phyloP scores from a whole-genome alignment of 2,888 invertebrate genomes.

The Drosophila borealis region DNA sequence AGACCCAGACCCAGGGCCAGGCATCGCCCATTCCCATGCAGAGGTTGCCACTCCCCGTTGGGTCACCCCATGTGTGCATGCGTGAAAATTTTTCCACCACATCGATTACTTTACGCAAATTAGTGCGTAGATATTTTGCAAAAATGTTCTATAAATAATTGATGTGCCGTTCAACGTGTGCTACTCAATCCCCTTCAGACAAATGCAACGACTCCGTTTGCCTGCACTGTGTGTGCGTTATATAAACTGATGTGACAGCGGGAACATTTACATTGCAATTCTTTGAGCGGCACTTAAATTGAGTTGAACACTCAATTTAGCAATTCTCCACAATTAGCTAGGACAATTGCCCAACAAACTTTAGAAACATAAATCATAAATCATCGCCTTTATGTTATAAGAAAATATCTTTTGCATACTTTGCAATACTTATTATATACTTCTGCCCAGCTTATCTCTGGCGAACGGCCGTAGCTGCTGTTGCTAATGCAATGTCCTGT shows the following conservation, averaged over 20 bases:
- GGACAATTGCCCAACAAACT: conserved; percentile 49
- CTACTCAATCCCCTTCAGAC: conserved; percentile 4
- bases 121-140: conserved; percentile 82
- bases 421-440: too few species aligned
- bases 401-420: too few species aligned
- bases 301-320: conserved; percentile 71
- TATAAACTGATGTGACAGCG: background rate
- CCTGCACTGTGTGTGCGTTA: background rate
- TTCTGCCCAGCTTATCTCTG: too few species aligned
- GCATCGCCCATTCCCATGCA: background rate
- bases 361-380: background rate
- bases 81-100: conserved; percentile 80
- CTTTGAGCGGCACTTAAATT: conserved; percentile 60
- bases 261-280: conserved; percentile 30
- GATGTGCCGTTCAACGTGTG: conserved; percentile 61
- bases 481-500: too few species aligned
- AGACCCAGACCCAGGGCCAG: background rate
- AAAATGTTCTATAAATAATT: conserved; percentile 81
- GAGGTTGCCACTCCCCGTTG: conserved; percentile 21
- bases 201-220: conserved; percentile 5
- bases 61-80: conserved; percentile 70
- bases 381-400: too few species aligned
- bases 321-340: conserved; percentile 59
- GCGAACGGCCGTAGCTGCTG: too few species aligned
- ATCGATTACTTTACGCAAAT: conserved; percentile 82